Evolutionary conservation across 2,888 invertebrate species (phyloP), one percentile per base, ranked within the genome.

Genomic region (Nesidiocoris tenuis): DNA sequence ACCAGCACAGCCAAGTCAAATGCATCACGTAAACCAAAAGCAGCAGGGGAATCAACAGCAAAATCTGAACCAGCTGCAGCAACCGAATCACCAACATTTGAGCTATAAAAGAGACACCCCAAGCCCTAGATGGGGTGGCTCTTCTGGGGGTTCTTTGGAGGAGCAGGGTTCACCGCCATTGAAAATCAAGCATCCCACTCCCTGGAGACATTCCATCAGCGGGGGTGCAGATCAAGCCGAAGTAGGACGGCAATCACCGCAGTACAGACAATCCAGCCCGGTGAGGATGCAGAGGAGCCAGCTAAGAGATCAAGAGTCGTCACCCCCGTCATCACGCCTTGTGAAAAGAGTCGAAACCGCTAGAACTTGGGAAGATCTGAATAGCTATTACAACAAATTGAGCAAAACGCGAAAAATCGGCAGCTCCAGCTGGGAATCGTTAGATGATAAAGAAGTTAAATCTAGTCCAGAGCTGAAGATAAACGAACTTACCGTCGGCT

Each of bases 401-500:
- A 72, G 72, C 39, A 61, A 72, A 16, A 39, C 12, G 1, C 61
- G 39, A 17, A 67, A 67, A n/a, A 72, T 39, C 22, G 61, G 25
- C 5, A 72, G 72, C 17, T 57, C 70, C 3, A 70, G 70, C 59
- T 72, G 72, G 72, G 72, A 72, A 19, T 72, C 61, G 25, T 22
- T 72, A 3, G 72, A 72, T 3, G 59, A 59, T 1, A 70, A 70
- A 57, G 65, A 74, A 39, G 65, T 66, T 21, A 74, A 65, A 55
- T 65, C 74, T 74, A 74, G 74, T 74, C 74, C 74, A 18, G 74
- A 74, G 22, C 39, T 72, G 63, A 72, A 72, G 55, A 72, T 72
- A 54, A 72, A 72, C 63, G 72, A 72, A 61, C 61, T 72, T 19
- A 63, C 61, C 1, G 63, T 72, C 7, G 61, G 59, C 1, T 72